Evolutionary conservation across 2,888 invertebrate genomes (phyloP).

Genomic region (Polyommatus icarus): DNA sequence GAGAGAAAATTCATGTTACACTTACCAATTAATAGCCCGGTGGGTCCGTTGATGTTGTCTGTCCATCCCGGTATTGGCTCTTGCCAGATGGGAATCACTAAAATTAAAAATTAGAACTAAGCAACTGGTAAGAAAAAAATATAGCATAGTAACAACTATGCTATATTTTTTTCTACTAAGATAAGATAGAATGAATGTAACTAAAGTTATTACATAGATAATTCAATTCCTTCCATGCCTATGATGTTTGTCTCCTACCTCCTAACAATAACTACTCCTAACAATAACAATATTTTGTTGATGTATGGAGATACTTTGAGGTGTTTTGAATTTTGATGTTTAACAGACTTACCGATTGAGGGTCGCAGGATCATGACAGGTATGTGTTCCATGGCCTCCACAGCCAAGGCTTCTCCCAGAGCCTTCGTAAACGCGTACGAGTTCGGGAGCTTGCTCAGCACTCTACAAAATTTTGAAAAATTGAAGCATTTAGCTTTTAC

Average conservation of each 20-base stretch:
- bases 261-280: background rate
- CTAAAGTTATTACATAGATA: too few relatives aligned
- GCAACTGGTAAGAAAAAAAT: background rate
- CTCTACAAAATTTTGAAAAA: too few relatives aligned
- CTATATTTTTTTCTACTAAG: too few relatives aligned
- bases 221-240: too few relatives aligned
- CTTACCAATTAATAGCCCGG: constrained; percentile 85
- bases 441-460: constrained; percentile 90
- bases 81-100: constrained; percentile 92
- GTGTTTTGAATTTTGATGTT: background rate
- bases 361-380: constrained; percentile 92
- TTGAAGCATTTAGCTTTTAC: too few relatives aligned
- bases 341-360: constrained; percentile 84
- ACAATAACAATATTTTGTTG: too few relatives aligned
- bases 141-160: too few relatives aligned
- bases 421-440: constrained; percentile 97
- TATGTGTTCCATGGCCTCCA: constrained; percentile 87
- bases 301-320: background rate
- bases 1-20: too few relatives aligned
- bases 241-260: too few relatives aligned
- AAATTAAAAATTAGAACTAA: constrained; percentile 36
- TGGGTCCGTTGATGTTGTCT: constrained; percentile 96
- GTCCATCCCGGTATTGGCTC: constrained; percentile 93
- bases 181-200: too few relatives aligned
- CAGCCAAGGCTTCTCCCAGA: constrained; percentile 90